Conservation (phyloP, 1,140 invertebrate species). For the Drosophila carrolli region DNA sequence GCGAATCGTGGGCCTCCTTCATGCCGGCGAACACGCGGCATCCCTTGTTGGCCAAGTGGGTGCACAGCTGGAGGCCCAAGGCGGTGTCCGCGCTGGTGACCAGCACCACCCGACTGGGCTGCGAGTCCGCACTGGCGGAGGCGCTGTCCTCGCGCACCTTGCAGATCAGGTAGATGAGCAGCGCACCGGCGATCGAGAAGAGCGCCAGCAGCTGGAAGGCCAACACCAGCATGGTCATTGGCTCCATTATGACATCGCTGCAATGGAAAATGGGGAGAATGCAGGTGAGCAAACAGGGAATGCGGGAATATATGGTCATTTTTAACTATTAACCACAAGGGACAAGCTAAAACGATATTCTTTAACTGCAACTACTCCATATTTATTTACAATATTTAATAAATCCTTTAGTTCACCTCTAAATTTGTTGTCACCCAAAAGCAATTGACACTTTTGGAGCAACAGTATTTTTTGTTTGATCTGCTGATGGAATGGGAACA, state of each 20-base stretch:
- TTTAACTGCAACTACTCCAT: not conserved
- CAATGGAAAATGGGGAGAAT: constrained; percentile 17
- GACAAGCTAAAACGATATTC: too few species aligned
- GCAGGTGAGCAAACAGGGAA: too few species aligned
- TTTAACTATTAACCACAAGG: too few species aligned
- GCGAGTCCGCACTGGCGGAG: constrained; percentile 67
- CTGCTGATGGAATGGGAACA: not conserved
- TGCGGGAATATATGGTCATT: too few species aligned
- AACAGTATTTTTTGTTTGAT: not conserved
- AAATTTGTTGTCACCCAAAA: not conserved
- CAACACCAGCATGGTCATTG: constrained; percentile 90
- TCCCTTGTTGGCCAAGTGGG: constrained; percentile 88
- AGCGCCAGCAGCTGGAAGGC: constrained; percentile 91
- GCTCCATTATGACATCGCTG: constrained; percentile 88
- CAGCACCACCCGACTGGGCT: constrained; percentile 87
- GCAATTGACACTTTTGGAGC: not conserved
- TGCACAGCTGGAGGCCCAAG: constrained; percentile 87
- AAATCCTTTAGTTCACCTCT: not conserved
- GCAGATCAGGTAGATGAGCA: constrained; percentile 90
- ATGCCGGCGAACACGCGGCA: constrained; percentile 92
- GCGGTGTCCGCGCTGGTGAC: constrained; percentile 92
- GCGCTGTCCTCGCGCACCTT: constrained; percentile 87
- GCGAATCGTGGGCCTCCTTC: constrained; percentile 85
- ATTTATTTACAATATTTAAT: not conserved
- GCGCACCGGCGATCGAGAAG: constrained; percentile 91